Base-by-base conservation (phyloP, 1,140 invertebrate species). In the Portunus trituberculatus region DNA sequence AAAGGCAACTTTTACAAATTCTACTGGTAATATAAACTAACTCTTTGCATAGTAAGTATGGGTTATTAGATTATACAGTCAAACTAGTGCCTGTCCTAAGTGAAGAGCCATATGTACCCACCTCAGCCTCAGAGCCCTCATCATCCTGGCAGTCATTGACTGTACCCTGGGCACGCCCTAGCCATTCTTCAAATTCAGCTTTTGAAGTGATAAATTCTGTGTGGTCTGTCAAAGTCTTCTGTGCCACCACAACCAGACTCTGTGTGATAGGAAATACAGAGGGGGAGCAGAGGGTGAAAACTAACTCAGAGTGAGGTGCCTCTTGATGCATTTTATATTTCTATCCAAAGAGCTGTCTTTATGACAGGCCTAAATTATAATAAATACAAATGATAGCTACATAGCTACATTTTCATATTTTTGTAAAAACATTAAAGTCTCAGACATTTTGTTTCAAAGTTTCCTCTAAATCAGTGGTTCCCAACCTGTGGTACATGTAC, bases 121-220 rank as follows among this genome's bases (percentile, higher is more conserved):
- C 98, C 94, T 98, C 98, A 16, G 97, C 97, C 96, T 98, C 97
- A 97, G 99, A 98, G 20, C 98, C 98, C 39, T 96, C 96, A 94
- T 98, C 98, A 46, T 98, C 98, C 96, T 98, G 97, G 95, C 98
- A 99, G 96, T 98, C 98, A 96, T 98, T 98, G 7, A 99, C 97
- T 4, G 98, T 98, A 28, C 98, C 98, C 96, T 98, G 98, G 28
- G 98, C 98, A 82, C 98, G 98, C 86, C 98, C 97, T 29, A 99
- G 97, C 99, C 99, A 99, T 52, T 97, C 97, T 95, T 98, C 98
- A 96, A 99, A 97, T 96, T 98, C 98, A 96, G 98, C 98, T 96
- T 98, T 98, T 6, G 98, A 98, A 96, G 98, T 98, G 0, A 98
- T 97, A 97, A 99, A 99, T 96, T 99, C 98, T 0, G 98, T 99